Evolutionary conservation across 2,113 vertebrate species (phyloP).

Genomic region (Cyprinodon variegatus): DNA sequence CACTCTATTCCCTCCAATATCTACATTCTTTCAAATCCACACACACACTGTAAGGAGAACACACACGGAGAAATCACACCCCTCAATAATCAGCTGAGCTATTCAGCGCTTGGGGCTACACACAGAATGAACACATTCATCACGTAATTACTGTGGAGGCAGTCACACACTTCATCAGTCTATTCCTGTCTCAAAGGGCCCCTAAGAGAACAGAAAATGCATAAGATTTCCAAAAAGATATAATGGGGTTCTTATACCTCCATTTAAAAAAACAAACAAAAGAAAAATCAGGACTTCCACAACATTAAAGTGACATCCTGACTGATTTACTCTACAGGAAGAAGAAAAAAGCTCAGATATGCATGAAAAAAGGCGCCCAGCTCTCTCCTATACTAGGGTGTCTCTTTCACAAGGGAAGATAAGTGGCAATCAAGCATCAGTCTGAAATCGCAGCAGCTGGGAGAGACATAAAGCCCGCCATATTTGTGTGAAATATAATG

Average conservation of each 20-base stretch:
- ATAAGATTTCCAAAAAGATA: constrained; percentile 52
- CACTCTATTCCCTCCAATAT: neutral
- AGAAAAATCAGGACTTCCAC: constrained; percentile 32
- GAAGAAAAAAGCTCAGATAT: constrained; percentile 28
- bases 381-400: constrained; percentile 1
- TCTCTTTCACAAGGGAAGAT: constrained; percentile 28
- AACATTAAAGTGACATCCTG: constrained; percentile 47
- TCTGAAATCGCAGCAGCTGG: constrained; percentile 33
- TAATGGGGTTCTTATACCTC: constrained; percentile 48
- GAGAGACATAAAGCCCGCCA: constrained; percentile 32
- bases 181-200: constrained; percentile 69
- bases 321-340: constrained; percentile 31
- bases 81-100: constrained; percentile 74
- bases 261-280: constrained; percentile 17
- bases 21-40: constrained; percentile 37
- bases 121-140: constrained; percentile 73
- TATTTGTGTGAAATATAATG: constrained; percentile 39
- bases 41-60: constrained; percentile 7
- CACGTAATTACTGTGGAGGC: constrained; percentile 74
- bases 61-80: constrained; percentile 40
- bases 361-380: constrained; percentile 39
- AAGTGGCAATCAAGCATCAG: constrained; percentile 38
- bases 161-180: constrained; percentile 70
- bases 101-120: constrained; percentile 67
- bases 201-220: constrained; percentile 51